Evolutionary conservation across 2,888 invertebrate species (phyloP), one percentile per base, ranked within the genome.

Genomic region (Ptilodon capucinus): DNA sequence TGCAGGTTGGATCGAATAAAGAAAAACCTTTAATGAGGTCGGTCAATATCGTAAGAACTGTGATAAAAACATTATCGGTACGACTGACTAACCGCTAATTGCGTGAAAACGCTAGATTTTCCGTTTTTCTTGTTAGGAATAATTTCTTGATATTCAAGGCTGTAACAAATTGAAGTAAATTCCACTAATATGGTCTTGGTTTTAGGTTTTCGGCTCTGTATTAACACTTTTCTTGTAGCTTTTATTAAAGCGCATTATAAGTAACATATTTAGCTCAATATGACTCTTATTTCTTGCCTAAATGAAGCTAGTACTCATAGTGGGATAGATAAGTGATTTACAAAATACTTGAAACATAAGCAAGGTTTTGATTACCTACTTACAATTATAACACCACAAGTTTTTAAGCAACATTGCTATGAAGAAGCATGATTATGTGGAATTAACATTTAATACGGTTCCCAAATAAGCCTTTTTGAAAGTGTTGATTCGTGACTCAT

Each of bases 11-110:
- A 64, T 60, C 57, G 56, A 68, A 64, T 71, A 68, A 73, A 81
- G 77, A 79, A 83, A 81, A 76, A 65, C 62, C 51, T 67, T 79
- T 76, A 82, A 81, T 78, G 77, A 86, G 84, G 86, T 83, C 81
- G 72, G 55, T 67, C 72, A 66, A 59, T 65, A 70, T 63, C 55
- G 73, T 76, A 88, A 86, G 75, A 87, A 86, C 61, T 70, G 44
- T 62, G 49, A 76, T 71, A 86, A 88, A 84, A 86, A 86, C 63
- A 70, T 72, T 73, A 73, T 61, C 64, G 56, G 68, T 71, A 57
- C 78, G 72, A 76, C 63, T 79, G 76, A 71, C 75, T 76, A 76
- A 76, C 68, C 74, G 60, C 78, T 81, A 80, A 83, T 81, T 75
- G 73, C 74, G 64, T 67, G 72, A 76, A 79, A 78, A 79, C 55